Conservation (phyloP, 2,113 vertebrate species). For the Pavo muticus region DNA sequence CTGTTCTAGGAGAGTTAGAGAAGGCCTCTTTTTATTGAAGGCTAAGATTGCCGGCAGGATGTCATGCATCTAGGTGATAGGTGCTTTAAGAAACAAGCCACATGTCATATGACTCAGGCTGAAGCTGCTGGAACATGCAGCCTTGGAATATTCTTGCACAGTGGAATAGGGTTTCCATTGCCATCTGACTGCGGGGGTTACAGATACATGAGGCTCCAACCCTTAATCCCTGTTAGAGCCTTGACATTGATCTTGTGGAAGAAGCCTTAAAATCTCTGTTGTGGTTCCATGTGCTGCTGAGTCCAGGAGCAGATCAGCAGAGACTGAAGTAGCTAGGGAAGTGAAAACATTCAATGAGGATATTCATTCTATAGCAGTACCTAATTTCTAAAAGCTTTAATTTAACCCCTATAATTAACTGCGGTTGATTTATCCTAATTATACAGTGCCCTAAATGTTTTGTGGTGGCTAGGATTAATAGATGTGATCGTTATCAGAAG, state of each 20-base stretch:
- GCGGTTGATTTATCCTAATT: not conserved
- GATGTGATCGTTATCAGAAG: not conserved
- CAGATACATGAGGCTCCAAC: not conserved
- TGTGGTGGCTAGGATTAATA: not conserved
- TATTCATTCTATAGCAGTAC: not conserved
- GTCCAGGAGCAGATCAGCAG: not conserved
- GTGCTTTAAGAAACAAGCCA: not conserved
- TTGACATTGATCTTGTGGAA: constrained; percentile 1
- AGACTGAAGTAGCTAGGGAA: not conserved
- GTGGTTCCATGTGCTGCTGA: not conserved
- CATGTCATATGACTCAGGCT: not conserved
- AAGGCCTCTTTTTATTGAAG: not conserved
- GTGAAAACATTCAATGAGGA: not conserved
- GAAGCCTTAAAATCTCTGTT: constrained; percentile 4
- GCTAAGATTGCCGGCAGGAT: not conserved
- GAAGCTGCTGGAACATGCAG: not conserved
- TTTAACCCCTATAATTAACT: no score
- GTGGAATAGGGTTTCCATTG: constrained; percentile 15
- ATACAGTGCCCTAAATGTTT: not conserved
- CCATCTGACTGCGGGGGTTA: not conserved
- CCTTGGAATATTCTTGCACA: not conserved
- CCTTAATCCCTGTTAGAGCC: not conserved
- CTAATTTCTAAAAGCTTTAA: not conserved
- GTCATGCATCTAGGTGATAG: not conserved
- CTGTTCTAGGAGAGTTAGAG: not conserved